Evolutionary conservation across 2,797 vertebrate species (phyloP).

Genomic region (Hemitrygon akajei): DNA sequence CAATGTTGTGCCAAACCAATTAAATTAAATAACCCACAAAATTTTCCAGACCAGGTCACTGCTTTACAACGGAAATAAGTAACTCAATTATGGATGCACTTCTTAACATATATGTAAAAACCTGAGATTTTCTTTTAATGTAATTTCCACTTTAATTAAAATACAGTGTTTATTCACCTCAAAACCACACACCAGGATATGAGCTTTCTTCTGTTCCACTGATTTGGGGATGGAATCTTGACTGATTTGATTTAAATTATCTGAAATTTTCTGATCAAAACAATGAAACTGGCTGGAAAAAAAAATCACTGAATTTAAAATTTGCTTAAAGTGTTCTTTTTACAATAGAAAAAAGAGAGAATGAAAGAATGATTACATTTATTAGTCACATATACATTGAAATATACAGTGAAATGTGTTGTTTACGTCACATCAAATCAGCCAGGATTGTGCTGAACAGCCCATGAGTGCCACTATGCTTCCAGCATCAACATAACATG

Average conservation of each 20-base stretch:
- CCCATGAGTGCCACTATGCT: too few species aligned
- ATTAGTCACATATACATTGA: too few species aligned
- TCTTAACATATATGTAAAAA: background rate
- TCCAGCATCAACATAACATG: too few species aligned
- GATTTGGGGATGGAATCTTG: background rate
- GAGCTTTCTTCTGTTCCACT: background rate
- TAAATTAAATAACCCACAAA: background rate
- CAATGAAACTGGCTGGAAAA: background rate
- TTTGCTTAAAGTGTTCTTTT: too few species aligned
- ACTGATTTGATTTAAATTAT: background rate
- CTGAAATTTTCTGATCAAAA: background rate
- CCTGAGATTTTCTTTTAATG: background rate
- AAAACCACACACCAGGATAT: background rate
- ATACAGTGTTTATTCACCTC: background rate
- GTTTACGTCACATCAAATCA: too few species aligned
- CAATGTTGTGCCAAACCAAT: too few species aligned
- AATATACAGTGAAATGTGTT: too few species aligned
- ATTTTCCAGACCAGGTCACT: background rate
- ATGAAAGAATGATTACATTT: too few species aligned
- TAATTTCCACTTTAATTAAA: background rate
- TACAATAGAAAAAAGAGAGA: too few species aligned
- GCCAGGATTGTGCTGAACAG: too few species aligned
- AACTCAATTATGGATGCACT: background rate
- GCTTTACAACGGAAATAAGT: background rate
- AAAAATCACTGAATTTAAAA: background rate